Percentiles rank a stretch among this genome's conserved stretches.
phyloP scores from a whole-genome alignment of 2,797 vertebrate species.

The Distichodus sexfasciatus region DNA sequence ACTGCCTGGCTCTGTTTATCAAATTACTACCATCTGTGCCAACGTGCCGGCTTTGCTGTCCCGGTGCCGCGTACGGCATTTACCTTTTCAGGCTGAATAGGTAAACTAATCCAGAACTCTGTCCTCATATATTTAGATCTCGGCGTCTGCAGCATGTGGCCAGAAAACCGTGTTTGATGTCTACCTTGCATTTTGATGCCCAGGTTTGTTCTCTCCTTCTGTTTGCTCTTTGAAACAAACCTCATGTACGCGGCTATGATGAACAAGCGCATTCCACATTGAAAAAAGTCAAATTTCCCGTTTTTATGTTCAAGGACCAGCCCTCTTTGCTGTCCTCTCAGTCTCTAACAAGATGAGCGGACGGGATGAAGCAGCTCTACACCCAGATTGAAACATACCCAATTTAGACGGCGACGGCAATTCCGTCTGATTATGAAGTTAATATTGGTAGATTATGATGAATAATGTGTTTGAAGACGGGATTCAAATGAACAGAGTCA shows the following conservation, averaged over 20 bases:
- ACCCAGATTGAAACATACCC: slow-evolving; percentile 13
- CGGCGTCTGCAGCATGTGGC: background rate
- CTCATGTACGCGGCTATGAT: background rate
- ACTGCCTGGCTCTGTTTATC: background rate
- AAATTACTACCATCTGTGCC: background rate
- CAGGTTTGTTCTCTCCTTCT: background rate
- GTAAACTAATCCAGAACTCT: background rate
- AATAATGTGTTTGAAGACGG: background rate
- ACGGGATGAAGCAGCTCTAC: background rate
- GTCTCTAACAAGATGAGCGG: background rate
- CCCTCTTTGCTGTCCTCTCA: background rate
- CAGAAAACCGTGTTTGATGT: slow-evolving; percentile 1
- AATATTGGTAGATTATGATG: background rate
- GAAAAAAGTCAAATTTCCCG: too few relatives aligned
- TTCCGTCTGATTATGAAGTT: background rate
- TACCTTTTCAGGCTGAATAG: background rate
- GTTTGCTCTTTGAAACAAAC: slow-evolving; percentile 2
- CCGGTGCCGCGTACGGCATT: background rate
- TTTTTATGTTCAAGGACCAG: background rate
- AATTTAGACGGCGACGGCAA: background rate
- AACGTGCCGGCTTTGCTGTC: background rate
- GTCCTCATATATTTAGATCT: background rate
- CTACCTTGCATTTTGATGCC: slow-evolving; percentile 16
- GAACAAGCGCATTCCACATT: background rate
- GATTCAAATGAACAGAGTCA: background rate